These are phyloP conservation scores for Hyposoter dolosus DNA, from an alignment of 2,888 invertebrate genomes.

Conservation along the genomic window DNA sequence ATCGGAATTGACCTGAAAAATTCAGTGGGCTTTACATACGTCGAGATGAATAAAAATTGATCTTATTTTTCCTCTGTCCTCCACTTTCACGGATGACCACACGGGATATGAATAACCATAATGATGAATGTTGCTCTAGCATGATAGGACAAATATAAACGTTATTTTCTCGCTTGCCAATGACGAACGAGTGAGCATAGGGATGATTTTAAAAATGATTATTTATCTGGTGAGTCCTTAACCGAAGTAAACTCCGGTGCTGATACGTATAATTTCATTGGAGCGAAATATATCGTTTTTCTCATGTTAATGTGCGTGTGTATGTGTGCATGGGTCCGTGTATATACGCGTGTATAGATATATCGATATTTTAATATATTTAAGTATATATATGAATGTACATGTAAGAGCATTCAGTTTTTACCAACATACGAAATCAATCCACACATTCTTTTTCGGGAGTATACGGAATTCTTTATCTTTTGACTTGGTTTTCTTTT, in stretches of 20 bases:
- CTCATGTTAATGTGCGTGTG: conserved; percentile 34
- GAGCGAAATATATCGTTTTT: conserved; percentile 42
- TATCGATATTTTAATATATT: conserved; percentile 16
- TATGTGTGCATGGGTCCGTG: conserved; percentile 22
- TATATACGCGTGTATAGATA: conserved; percentile 30
- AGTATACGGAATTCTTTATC: conserved; percentile 36
- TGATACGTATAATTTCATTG: conserved; percentile 15
- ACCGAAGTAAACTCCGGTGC: background rate
- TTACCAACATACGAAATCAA: conserved; percentile 60
- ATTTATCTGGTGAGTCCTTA: background rate
- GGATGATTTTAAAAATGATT: conserved; percentile 17
- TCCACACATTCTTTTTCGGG: conserved; percentile 50
- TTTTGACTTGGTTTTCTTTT: conserved; percentile 29
- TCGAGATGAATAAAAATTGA: conserved; percentile 46
- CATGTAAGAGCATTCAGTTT: conserved; percentile 49
- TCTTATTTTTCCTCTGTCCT: conserved; percentile 1
- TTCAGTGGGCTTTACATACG: conserved; percentile 12
- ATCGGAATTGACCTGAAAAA: conserved; percentile 59
- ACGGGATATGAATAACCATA: conserved; percentile 28
- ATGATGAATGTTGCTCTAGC: conserved; percentile 1
- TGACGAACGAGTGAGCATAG: conserved; percentile 1
- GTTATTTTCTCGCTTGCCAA: conserved; percentile 8
- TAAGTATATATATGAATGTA: conserved; percentile 43
- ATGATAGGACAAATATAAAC: conserved; percentile 37
- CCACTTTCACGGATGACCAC: conserved; percentile 2